Evolutionary conservation across 1,140 invertebrate species (phyloP).

Genomic region (Aphelinus atriplicis): DNA sequence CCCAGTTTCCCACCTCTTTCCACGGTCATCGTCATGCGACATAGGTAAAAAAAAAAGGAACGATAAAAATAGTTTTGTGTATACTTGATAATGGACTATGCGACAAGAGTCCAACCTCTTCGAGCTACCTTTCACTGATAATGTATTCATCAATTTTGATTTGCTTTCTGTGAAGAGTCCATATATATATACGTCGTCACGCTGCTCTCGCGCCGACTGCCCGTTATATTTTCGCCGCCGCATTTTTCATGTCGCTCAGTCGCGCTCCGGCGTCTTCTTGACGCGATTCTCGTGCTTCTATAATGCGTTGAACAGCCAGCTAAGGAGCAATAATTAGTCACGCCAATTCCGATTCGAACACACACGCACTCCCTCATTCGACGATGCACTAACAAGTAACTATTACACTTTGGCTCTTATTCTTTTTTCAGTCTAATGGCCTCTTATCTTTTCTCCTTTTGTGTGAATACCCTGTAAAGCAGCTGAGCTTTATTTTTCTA

Average conservation of each 20-base stretch:
- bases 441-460: no score
- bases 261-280: conserved; percentile 21
- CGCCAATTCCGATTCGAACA: not conserved
- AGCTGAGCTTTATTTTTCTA: no score
- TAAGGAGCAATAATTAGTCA: not conserved
- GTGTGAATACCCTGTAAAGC: no score
- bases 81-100: conserved; percentile 3
- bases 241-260: conserved; percentile 23
- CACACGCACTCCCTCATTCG: not conserved
- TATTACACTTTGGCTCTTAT: not conserved
- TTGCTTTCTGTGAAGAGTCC: no score
- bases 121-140: not conserved
- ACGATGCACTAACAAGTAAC: conserved; percentile 33
- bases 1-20: no score
- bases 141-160: conserved; percentile 8
- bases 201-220: not conserved
- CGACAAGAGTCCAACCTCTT: conserved; percentile 1
- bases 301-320: conserved; percentile 7
- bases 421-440: no score
- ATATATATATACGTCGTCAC: no score
- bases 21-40: not conserved
- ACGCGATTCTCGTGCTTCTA: conserved; percentile 14
- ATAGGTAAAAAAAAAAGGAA: not conserved
- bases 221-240: not conserved
- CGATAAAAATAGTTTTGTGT: not conserved